Evolutionary conservation across 2,113 vertebrate genomes (phyloP).

Genomic region (Crotalus helleri): DNA sequence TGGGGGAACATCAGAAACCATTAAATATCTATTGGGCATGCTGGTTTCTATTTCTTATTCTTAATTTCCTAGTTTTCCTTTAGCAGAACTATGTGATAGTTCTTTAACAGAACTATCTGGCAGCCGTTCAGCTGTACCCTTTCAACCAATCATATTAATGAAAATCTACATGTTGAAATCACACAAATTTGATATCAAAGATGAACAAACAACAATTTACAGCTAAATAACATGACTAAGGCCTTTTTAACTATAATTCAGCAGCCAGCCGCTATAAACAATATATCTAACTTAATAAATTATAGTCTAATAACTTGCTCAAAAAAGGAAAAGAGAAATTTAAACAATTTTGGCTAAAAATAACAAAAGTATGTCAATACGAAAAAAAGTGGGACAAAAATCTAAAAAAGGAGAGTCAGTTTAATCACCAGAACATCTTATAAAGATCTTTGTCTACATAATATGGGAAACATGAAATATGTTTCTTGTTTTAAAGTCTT

Average conservation of each 20-base stretch:
- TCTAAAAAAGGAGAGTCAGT: background rate
- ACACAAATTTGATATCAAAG: background rate
- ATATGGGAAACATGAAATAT: background rate
- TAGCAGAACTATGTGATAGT: background rate
- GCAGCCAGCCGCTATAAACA: too few relatives aligned
- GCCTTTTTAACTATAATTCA: too few relatives aligned
- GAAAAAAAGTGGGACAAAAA: too few relatives aligned
- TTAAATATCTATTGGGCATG: background rate
- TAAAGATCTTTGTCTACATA: background rate
- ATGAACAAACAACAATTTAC: background rate
- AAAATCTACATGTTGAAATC: background rate
- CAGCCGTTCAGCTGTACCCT: background rate
- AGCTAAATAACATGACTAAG: background rate
- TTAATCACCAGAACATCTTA: background rate
- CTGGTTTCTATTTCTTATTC: background rate
- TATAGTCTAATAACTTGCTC: too few relatives aligned
- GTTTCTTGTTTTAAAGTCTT: background rate
- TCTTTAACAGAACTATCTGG: background rate
- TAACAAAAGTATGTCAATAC: background rate
- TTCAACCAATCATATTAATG: background rate
- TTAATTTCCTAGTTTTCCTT: background rate
- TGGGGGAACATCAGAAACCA: slow-evolving; percentile 19
- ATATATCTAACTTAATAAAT: too few relatives aligned
- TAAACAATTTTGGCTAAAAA: background rate
- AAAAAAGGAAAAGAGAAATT: background rate